Evolutionary conservation across 2,888 invertebrate genomes (phyloP), one percentile per base, ranked within the genome.

Genomic region (Nematopogon swammerdamellus): DNA sequence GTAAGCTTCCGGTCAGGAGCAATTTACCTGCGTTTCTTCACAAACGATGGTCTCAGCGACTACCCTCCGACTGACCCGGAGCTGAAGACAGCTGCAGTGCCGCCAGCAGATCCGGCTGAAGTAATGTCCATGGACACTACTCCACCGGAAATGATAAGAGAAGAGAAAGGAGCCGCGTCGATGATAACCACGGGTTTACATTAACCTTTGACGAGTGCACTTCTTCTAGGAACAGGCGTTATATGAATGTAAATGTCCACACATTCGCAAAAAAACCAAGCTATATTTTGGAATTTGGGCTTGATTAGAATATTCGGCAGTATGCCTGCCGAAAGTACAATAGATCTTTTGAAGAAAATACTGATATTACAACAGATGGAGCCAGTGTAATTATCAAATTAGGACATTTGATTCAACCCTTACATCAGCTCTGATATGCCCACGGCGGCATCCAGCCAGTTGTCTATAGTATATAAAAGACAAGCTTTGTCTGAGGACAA

Each of bases 371-470:
- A 5, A 60, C 59, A 48, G 60, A 61, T 57, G 60, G 57, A 17
- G 58, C 60, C 18, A 54, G 50, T 49, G 59, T 60, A 4, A 62
- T 60, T 60, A 50, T 47, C n/a, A 62, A 62, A 52, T 18, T 59
- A 4, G 61, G 59, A 11, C 51, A 50, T 17, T 50, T 57, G 48
- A 56, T 60, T 16, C 10, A 43, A 30, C 52, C 56, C n/a, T 11
- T 49, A 49, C 58, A 61, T n/a, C 59, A 60, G 51, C 49, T 59
- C 17, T 59, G 58, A 30, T 56, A 51, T 19, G 55, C 58, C 6
- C 58, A 57, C 47, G 54, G 54, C 14, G n/a, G n/a, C n/a, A n/a
- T n/a, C n/a, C n/a, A 36, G 54, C 2, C 57, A 59, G 18, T 50
- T 59, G n/a, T 53, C 46, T 18, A 54, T 59, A 48, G 49, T 50